Base-by-base conservation (phyloP, 2,888 invertebrate species). In the Odiellus spinosus region DNA sequence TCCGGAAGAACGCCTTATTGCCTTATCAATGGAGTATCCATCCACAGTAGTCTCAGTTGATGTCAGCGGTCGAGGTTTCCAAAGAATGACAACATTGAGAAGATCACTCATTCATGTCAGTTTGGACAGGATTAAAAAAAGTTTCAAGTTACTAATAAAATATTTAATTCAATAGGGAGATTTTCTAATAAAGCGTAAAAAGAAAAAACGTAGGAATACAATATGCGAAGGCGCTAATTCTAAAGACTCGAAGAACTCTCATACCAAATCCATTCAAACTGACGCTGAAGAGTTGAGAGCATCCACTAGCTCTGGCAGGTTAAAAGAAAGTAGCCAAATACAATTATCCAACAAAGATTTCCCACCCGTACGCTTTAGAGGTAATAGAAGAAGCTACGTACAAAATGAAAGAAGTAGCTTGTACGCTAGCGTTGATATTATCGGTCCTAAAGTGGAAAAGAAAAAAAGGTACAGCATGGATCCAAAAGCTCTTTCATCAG, bases 31-130 rank as follows among this genome's bases (percentile, higher is more conserved):
- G 44, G 59, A 58, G 43, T 88, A 84, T 71, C 83, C 84, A 46
- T 82, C 85, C 55, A 80, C 85, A 72, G 69, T 88, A 54, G 81
- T 93, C 52, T 77, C 82, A 51, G 86, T 93, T 60, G 88, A 93
- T 69, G 79, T 84, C 46, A 82, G 85, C 52, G 90, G 90, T 45
- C 75, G 76, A 61, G 78, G 80, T 64, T 91, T 91, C 73, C 79
- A 83, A 63, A 75, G 90, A 57, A 85, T 90, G 85, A 82, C 84
- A 60, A 76, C 75, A 60, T 78, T 84, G 53, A 75, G 91, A 55
- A 78, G 83, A 63, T 88, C 90, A 36, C 73, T 88, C 56, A 66
- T 76, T 47, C 76, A 77, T 60, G 69, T 74, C 55, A 53, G 56
- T 46, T 11, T n/a, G n/a, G n/a, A n/a, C n/a, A n/a, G n/a, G n/a